phyloP scores from a whole-genome alignment of 2,888 invertebrate genomes.

The Bhutanitis thaidina region DNA sequence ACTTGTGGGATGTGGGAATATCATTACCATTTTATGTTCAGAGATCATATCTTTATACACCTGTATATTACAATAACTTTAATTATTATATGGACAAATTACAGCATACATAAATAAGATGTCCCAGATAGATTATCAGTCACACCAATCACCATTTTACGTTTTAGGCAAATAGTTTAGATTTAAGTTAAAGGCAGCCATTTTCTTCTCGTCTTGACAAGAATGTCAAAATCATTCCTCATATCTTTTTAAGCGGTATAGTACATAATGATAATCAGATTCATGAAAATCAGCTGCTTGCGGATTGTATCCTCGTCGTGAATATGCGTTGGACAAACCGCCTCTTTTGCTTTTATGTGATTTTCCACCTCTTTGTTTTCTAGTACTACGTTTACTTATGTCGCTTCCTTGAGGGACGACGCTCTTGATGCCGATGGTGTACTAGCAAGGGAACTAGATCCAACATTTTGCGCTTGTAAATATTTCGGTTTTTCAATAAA shows the following conservation, averaged over 20 bases:
- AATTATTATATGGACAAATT: conserved; percentile 8
- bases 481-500: conserved; percentile 96
- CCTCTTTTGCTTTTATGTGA: conserved; percentile 82
- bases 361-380: conserved; percentile 82
- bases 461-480: conserved; percentile 85
- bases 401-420: conserved; percentile 91
- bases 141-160: conserved; percentile 11
- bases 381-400: conserved; percentile 84
- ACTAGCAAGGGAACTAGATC: conserved; percentile 83
- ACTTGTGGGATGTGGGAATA: conserved; percentile 50
- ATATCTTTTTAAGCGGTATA: conserved; percentile 3
- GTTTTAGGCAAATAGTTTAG: conserved; percentile 8
- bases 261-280: conserved; percentile 92
- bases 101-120: conserved; percentile 18
- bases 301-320: conserved; percentile 87
- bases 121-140: conserved; percentile 6
- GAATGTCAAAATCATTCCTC: conserved; percentile 24
- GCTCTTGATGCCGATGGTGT: conserved; percentile 90
- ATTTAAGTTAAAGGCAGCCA: conserved; percentile 38
- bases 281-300: conserved; percentile 87
- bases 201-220: conserved; percentile 34
- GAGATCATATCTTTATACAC: background rate
- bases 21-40: conserved; percentile 19
- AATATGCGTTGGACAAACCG: conserved; percentile 81
- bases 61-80: background rate